phyloP scores from a whole-genome alignment of 2,113 vertebrate species.

The Anser cygnoides region DNA sequence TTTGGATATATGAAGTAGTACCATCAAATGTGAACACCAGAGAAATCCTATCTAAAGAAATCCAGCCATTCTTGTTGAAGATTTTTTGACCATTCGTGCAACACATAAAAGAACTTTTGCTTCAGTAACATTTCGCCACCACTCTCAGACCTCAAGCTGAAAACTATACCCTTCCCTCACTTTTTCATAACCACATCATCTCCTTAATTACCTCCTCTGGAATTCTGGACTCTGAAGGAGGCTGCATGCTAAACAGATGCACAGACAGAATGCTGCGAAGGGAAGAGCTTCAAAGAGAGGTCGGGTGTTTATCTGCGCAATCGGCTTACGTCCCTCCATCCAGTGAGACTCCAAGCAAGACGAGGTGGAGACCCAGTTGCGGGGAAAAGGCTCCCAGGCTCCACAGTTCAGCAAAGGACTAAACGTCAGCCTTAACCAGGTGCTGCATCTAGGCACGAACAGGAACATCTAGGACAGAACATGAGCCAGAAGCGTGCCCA shows the following conservation, averaged over 20 bases:
- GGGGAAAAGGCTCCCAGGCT: background rate
- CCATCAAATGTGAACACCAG: background rate
- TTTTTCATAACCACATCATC: background rate
- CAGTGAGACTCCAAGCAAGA: background rate
- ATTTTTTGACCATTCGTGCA: background rate
- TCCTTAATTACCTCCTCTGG: background rate
- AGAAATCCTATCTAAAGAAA: background rate
- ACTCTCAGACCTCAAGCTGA: background rate
- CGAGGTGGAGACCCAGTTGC: background rate
- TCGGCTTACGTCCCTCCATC: background rate
- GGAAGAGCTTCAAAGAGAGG: background rate
- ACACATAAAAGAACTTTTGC: background rate
- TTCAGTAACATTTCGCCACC: background rate
- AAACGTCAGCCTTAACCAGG: background rate
- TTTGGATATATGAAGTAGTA: background rate
- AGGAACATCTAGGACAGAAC: background rate
- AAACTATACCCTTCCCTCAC: background rate
- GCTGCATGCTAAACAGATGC: background rate
- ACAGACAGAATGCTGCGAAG: background rate
- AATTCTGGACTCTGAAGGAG: background rate
- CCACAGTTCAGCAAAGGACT: background rate
- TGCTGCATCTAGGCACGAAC: background rate
- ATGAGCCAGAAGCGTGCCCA: background rate
- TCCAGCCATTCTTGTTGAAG: accelerated
- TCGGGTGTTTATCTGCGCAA: background rate